A percentile compares a stretch with the other conserved stretches of the same genome.
Evolutionary conservation across 2,113 vertebrate species (phyloP).

Genomic region (Ornithorhynchus anatinus): DNA sequence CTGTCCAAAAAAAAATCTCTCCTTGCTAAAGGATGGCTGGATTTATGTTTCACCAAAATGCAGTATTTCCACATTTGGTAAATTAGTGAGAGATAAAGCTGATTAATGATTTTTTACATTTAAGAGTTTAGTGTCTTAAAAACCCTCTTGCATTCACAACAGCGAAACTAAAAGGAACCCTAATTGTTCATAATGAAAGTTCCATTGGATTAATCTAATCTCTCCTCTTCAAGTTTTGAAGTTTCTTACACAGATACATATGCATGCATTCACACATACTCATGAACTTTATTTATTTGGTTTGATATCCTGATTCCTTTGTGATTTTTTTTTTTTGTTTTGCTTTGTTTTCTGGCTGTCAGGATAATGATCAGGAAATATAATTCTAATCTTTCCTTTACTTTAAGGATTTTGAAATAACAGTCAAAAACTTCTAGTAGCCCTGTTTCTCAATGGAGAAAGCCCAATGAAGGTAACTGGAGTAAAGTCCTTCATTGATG

Average conservation of each 20-base stretch:
- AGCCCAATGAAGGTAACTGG: neutral
- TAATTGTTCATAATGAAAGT: conserved; percentile 14
- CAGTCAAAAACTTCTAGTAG: neutral
- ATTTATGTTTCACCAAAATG: neutral
- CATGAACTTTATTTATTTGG: neutral
- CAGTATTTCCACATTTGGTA: conserved; percentile 6
- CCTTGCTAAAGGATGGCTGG: neutral
- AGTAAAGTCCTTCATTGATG: neutral
- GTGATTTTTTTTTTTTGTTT: too few species aligned
- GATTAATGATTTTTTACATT: neutral
- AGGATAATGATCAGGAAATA: neutral
- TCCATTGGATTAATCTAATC: neutral
- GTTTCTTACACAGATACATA: neutral
- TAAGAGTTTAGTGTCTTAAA: neutral
- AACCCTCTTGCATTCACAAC: neutral
- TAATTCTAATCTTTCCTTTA: neutral
- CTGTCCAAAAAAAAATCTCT: neutral
- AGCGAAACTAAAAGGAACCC: neutral
- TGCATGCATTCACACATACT: neutral
- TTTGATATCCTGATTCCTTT: too few species aligned
- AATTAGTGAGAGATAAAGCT: neutral
- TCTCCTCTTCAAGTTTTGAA: neutral
- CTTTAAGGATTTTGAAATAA: neutral
- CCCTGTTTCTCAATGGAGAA: conserved; percentile 16
- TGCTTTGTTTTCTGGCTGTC: neutral